Evolutionary conservation across 2,888 invertebrate genomes (phyloP).

Genomic region (Drosophila neotestacea): DNA sequence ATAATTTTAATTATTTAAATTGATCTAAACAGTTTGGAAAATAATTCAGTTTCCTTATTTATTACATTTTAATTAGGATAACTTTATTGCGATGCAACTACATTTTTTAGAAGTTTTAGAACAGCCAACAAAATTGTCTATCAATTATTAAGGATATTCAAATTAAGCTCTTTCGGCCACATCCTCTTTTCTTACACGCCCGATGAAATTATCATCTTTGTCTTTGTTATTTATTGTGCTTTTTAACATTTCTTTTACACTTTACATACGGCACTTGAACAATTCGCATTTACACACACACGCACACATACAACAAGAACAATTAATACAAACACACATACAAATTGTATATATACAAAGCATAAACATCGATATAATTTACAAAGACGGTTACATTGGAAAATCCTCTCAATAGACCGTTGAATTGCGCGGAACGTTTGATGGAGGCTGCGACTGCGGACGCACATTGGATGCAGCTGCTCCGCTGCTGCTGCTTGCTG

Average conservation of each 20-base stretch:
- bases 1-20: conserved; percentile 2
- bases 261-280: conserved; percentile 31
- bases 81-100: conserved; percentile 1
- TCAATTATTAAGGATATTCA: neutral
- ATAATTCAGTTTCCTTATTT: neutral
- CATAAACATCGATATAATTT: conserved; percentile 37
- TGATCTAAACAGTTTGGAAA: conserved; percentile 1
- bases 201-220: conserved; percentile 3
- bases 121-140: conserved; percentile 2
- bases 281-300: conserved; percentile 25
- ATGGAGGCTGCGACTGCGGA: conserved; percentile 63
- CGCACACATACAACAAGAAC: conserved; percentile 29
- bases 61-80: conserved; percentile 5
- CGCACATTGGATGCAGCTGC: conserved; percentile 38
- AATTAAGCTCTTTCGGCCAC: conserved; percentile 9
- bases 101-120: neutral
- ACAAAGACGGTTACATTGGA: conserved; percentile 19
- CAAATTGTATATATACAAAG: conserved; percentile 51
- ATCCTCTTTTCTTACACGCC: neutral
- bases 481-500: conserved; percentile 31
- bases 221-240: conserved; percentile 39
- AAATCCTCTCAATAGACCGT: conserved; percentile 57
- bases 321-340: conserved; percentile 28
- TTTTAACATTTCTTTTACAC: conserved; percentile 41
- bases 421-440: conserved; percentile 60